Conservation (phyloP, 1,140 invertebrate genomes). For the Bilobella aurantiaca region DNA sequence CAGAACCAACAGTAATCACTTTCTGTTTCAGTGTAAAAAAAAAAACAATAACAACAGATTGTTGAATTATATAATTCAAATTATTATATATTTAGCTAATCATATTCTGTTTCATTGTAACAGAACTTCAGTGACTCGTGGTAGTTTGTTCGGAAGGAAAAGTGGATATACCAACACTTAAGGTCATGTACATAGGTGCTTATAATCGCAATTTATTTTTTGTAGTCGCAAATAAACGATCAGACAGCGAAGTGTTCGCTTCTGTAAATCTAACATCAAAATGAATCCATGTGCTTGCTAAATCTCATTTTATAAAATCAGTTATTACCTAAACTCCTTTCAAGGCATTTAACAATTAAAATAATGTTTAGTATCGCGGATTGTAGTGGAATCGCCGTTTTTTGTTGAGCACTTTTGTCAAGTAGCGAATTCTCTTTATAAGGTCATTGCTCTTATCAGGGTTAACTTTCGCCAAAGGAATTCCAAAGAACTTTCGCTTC, state of each 20-base stretch:
- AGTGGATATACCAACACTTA: neutral
- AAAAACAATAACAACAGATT: neutral
- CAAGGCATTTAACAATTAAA: no score
- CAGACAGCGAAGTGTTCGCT: no score
- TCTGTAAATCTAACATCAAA: no score
- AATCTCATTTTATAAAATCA: no score
- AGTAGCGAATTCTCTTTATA: constrained; percentile 57
- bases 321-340: no score
- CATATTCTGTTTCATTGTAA: neutral
- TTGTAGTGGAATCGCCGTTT: neutral
- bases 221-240: constrained; percentile 6
- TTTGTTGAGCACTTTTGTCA: constrained; percentile 63
- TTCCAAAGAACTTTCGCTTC: constrained; percentile 55
- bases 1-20: neutral
- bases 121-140: no score
- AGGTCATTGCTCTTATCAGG: constrained; percentile 67
- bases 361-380: no score
- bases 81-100: neutral
- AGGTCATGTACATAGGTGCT: constrained; percentile 8
- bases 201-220: constrained; percentile 5
- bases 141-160: neutral
- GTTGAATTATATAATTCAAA: neutral
- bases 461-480: constrained; percentile 49
- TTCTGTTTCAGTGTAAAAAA: neutral
- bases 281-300: no score